Evolutionary conservation across 2,113 vertebrate genomes (phyloP), one percentile per base, ranked within the genome.

Genomic region (Zootoca vivipara): DNA sequence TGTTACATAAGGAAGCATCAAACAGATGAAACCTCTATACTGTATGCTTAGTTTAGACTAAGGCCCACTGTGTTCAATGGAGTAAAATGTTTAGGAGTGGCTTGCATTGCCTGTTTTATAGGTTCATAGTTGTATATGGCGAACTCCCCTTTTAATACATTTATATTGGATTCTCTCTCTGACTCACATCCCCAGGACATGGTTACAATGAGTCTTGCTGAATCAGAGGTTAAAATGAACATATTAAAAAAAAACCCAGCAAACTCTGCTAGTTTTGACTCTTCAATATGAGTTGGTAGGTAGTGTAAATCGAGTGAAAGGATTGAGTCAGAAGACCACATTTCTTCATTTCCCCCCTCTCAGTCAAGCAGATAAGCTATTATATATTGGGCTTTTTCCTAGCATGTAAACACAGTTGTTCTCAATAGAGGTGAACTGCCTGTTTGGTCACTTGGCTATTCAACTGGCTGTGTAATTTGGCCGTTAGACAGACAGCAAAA

Each of bases 391-490:
- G 30, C 22, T 67, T 88, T 67, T 88, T 52, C 58, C 56, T 74
- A 67, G 28, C 79, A 67, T 38, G 7, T 35, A 40, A 78, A 67
- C 20, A 67, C 38, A 83, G 58, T 88, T 75, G 22, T 75, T 81
- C 30, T 77, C 35, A 65, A 18, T 35, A 65, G 40, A 65, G 72
- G 56, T 83, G 80, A 67, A 46, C 72, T 77, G 33, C 42, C 8
- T 4, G 40, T 77, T 42, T 80, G 67, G n/a, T 73, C 56, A 67
- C 40, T 80, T 78, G 64, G 9, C 56, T 79, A 83, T 82, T 88
- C 87, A 67, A 35, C 70, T 13, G 72, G 28, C 79, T 88, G 70
- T 83, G 86, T 75, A 77, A 46, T 83, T 88, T 88, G 73, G n/a
- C 82, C 38, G 7, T 83, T 83, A 46, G 15, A 74, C 38, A 88